Evolutionary conservation across 2,797 vertebrate species (phyloP).

Genomic region (Gallinago solitaria): DNA sequence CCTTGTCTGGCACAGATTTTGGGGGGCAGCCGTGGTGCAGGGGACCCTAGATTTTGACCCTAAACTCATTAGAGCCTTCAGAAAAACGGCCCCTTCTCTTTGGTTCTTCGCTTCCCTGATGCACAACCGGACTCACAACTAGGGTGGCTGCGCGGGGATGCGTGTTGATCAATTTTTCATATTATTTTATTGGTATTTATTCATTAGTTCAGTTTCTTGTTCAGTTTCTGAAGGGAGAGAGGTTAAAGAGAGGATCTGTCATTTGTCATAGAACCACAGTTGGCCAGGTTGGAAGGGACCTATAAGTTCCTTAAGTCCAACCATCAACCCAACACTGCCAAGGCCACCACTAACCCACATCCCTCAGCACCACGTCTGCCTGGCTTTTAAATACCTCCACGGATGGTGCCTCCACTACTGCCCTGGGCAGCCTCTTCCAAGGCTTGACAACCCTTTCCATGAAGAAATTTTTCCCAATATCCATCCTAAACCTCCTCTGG

Average conservation of each 20-base stretch:
- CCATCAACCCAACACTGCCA: neutral
- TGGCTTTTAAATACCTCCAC: neutral
- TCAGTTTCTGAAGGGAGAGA: neutral
- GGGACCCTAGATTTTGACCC: too few species aligned
- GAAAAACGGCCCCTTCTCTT: too few species aligned
- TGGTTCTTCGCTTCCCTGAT: neutral
- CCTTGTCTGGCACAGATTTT: neutral
- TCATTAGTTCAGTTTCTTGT: neutral
- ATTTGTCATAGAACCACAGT: neutral
- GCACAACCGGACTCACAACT: rapidly evolving
- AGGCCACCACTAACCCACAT: neutral
- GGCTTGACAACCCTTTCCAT: neutral
- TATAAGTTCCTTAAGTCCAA: neutral
- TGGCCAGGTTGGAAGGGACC: neutral
- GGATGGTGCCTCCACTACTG: neutral
- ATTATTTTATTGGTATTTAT: neutral
- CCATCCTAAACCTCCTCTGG: too few species aligned
- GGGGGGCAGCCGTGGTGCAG: neutral
- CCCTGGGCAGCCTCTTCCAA: neutral
- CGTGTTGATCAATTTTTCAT: rapidly evolving
- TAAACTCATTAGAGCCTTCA: neutral
- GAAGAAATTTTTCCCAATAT: too few species aligned
- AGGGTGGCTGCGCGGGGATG: neutral
- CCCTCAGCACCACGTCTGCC: neutral
- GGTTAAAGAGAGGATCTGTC: neutral